Conservation (phyloP, 2,797 vertebrate genomes). For the Anguilla marmorata region DNA sequence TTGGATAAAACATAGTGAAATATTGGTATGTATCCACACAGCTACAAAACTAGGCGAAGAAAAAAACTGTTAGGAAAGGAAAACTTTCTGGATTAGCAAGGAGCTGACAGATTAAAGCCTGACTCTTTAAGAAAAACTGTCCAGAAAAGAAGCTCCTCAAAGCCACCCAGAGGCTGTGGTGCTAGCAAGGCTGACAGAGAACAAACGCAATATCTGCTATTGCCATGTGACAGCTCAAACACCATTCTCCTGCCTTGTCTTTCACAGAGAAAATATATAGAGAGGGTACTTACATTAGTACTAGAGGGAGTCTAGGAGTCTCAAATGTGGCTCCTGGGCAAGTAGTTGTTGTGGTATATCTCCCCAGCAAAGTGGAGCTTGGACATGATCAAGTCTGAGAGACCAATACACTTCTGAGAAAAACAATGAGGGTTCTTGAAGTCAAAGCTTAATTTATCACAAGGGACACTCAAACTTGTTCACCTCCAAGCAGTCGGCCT, state of each 20-base stretch:
- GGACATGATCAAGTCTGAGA: background rate
- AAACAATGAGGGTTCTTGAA: background rate
- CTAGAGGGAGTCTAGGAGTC: background rate
- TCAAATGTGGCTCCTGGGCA: background rate
- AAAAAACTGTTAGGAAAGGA: slow-evolving; percentile 14
- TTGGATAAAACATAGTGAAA: slow-evolving; percentile 13
- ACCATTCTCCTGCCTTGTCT: background rate
- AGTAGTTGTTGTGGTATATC: background rate
- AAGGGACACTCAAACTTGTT: slow-evolving; percentile 57
- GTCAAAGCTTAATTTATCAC: slow-evolving; percentile 40
- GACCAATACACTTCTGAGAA: background rate
- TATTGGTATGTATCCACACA: slow-evolving; percentile 8
- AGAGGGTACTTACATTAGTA: background rate
- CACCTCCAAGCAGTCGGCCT: slow-evolving; percentile 53
- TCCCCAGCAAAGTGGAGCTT: background rate
- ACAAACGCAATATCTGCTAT: background rate
- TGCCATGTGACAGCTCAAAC: background rate
- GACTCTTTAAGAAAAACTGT: slow-evolving; percentile 23
- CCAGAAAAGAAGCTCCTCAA: slow-evolving; percentile 14
- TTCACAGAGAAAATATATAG: background rate
- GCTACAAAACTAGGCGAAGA: slow-evolving; percentile 12
- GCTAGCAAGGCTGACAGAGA: background rate
- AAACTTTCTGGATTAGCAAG: slow-evolving; percentile 28
- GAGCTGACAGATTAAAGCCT: slow-evolving; percentile 36
- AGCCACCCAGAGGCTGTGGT: slow-evolving; percentile 28